Evolutionary conservation across 2,888 invertebrate genomes (phyloP).

Genomic region (Leucophora obtusa): DNA sequence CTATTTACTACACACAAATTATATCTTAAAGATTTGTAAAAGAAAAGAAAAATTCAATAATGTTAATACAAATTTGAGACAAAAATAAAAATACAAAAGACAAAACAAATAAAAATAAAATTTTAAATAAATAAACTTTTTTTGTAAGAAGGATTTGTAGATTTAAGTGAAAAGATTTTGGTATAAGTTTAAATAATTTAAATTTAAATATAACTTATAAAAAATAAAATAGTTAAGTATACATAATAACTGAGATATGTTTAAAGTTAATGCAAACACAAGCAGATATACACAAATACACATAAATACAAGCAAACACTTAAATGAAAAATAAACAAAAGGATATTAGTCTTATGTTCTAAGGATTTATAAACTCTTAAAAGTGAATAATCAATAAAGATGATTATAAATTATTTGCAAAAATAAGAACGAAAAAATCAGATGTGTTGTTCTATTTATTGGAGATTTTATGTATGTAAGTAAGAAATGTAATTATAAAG

Average conservation of each 20-base stretch:
- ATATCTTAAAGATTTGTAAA: constrained; percentile 47
- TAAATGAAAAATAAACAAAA: not conserved
- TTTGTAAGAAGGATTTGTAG: constrained; percentile 62
- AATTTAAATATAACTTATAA: constrained; percentile 11
- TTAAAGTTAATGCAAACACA: constrained; percentile 25
- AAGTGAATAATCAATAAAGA: constrained; percentile 58
- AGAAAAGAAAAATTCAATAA: constrained; percentile 40
- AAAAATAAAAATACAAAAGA: constrained; percentile 26
- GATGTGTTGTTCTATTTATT: constrained; percentile 36
- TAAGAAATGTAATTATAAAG: no score
- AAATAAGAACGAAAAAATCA: constrained; percentile 25
- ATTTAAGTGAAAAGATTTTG: constrained; percentile 52
- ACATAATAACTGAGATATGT: constrained; percentile 21
- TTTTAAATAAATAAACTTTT: constrained; percentile 31
- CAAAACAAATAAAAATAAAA: constrained; percentile 9
- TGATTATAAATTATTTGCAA: constrained; percentile 57
- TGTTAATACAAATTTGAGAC: constrained; percentile 45
- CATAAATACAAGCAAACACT: constrained; percentile 7
- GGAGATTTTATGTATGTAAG: no score
- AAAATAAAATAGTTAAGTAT: constrained; percentile 48
- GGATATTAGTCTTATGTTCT: constrained; percentile 48
- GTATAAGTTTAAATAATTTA: constrained; percentile 53
- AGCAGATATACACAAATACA: constrained; percentile 14
- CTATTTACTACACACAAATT: constrained; percentile 22
- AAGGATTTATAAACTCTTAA: constrained; percentile 61